phyloP scores from a whole-genome alignment of 1,140 invertebrate genomes.

The Drosophila biarmipes region DNA sequence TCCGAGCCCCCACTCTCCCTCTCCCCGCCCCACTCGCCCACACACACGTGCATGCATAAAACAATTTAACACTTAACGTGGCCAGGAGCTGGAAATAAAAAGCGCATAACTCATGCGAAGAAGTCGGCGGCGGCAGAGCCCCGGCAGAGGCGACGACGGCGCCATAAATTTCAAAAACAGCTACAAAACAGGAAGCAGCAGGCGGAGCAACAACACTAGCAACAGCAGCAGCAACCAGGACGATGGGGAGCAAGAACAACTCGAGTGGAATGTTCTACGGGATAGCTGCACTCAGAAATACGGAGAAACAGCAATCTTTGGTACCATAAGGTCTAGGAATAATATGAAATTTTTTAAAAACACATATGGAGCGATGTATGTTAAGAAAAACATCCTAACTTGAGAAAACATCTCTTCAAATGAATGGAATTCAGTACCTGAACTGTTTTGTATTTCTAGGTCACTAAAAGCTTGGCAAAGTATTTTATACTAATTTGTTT shows the following conservation, averaged over 20 bases:
- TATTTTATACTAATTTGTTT: too few relatives aligned
- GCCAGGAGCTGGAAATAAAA: slow-evolving; percentile 58
- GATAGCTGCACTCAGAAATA: not conserved
- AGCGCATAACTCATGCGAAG: slow-evolving; percentile 57
- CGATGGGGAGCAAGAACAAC: slow-evolving; percentile 9
- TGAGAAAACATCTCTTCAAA: too few relatives aligned
- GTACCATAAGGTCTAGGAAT: too few relatives aligned
- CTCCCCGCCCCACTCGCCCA: not conserved
- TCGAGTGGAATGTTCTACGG: slow-evolving; percentile 39
- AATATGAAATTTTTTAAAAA: not conserved
- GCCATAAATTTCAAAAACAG: slow-evolving; percentile 65
- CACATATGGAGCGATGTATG: too few relatives aligned
- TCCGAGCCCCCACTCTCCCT: slow-evolving; percentile 14
- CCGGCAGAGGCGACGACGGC: slow-evolving; percentile 39
- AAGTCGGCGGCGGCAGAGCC: slow-evolving; percentile 16
- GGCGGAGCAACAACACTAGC: slow-evolving; percentile 39
- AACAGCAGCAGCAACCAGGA: slow-evolving; percentile 14
- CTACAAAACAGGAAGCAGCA: slow-evolving; percentile 64
- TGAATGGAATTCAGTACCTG: too few relatives aligned
- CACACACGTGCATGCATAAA: slow-evolving; percentile 62
- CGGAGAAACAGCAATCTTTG: not conserved
- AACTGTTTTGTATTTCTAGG: too few relatives aligned
- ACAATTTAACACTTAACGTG: slow-evolving; percentile 79
- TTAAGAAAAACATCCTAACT: too few relatives aligned
- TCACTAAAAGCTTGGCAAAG: too few relatives aligned